A percentile compares a stretch with the other conserved stretches of the same genome.
phyloP scores from a whole-genome alignment of 2,113 vertebrate species.

The Podarcis muralis region DNA sequence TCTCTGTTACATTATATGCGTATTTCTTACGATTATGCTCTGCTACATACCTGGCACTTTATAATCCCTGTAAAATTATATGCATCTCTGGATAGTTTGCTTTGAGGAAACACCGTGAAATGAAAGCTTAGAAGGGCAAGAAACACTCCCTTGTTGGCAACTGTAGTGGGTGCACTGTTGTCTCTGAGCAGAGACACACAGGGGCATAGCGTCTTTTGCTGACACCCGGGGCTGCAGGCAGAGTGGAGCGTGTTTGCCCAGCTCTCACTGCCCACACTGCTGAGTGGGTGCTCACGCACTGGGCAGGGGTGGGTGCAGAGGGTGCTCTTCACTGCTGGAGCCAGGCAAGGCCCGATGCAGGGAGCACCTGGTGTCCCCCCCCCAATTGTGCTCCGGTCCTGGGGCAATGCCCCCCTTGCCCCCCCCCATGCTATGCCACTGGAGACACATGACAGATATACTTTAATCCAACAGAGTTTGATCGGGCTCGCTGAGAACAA shows the following conservation, averaged over 20 bases:
- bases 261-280: too few species aligned
- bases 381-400: too few species aligned
- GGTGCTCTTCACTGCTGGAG: too few species aligned
- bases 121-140: background rate
- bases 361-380: too few species aligned
- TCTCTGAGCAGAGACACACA: background rate
- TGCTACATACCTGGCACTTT: background rate
- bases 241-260: too few species aligned
- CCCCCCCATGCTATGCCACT: too few species aligned
- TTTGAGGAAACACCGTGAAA: background rate
- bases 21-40: background rate
- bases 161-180: background rate
- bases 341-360: fast-evolving
- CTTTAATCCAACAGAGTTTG: background rate
- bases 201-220: too few species aligned
- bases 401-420: too few species aligned
- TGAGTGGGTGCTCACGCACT: too few species aligned
- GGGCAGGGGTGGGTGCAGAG: too few species aligned
- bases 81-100: background rate
- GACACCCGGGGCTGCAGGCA: too few species aligned
- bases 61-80: background rate
- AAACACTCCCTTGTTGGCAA: too few species aligned
- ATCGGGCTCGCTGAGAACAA: background rate
- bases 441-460: background rate
- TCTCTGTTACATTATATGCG: background rate